Base-by-base conservation (phyloP, 2,113 vertebrate species). In the Burhinus bistriatus region DNA sequence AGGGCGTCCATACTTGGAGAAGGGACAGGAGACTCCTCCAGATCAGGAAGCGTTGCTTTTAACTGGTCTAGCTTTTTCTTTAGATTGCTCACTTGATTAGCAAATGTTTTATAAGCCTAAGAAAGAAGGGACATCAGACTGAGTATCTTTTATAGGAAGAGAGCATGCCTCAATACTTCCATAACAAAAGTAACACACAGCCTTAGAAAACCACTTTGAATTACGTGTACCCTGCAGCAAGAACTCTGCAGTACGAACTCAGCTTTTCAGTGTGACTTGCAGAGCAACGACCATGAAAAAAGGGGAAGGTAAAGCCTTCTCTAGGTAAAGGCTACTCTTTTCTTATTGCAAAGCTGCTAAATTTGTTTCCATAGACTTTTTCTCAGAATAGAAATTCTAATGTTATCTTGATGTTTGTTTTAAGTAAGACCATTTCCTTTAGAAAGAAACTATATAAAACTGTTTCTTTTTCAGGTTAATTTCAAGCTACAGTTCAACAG, bases 31-130 rank as follows among this genome's bases (percentile, higher is more conserved):
- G 99, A 99, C 96, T 99, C 99, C 77, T 99, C 99, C 0, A 99
- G 98, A 44, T 99, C 99, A 0, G 99, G 99, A 18, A 99, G 98
- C 1, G 99, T 99, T 0, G 99, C 97, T 91, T 99, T 99, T 61
- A 99, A 95, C n/a, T 99, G 99, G 93, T 99, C 99, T 69, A 99
- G 96, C 76, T 99, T 99, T 34, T 99, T 99, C 97, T 99, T 99
- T 6, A 99, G 99, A 72, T 99, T 99, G 94, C 98, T 99, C 83
- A 99, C 99, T 11, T 99, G 98, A 78, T 99, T 99, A 23, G 99
- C 99, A 57, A 99, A 99, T 1, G 99, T 99, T 95, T 99, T 99
- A 38, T 99, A 99, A 3, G 99, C 99, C 99, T 99, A 22, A 12
- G 20, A 58, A 45, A 77, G 36, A 14, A 93, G 75, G 32, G 57